Evolutionary conservation across 2,888 invertebrate species (phyloP), one percentile per base, ranked within the genome.

Genomic region (Yponomeuta evonymella): DNA sequence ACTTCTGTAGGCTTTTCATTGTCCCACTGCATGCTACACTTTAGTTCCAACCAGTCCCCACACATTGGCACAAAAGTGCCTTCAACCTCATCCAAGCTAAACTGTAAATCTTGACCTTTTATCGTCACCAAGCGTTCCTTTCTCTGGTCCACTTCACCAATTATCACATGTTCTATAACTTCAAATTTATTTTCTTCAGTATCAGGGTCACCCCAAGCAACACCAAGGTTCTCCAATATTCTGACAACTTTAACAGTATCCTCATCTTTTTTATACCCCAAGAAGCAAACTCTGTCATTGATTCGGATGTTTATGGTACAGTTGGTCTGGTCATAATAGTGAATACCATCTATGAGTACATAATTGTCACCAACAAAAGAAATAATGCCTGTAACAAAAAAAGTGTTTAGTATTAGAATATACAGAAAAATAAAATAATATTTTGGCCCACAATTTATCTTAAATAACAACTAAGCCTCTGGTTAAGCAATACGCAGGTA

Each of bases 11-110:
- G 81, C n/a, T 90, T 89, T 10, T 89, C 80, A 73, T 94, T 93
- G 82, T 95, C 92, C 70, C 94, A 84, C 79, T 95, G 94, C 12
- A 95, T 93, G 74, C 93, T 90, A 70, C 94, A 94, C 72, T 93
- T 93, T 63, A 96, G 78, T 79, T 93, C 93, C 30, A 96, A 78
- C 92, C 95, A 95, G 82, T 96, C 96, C 2, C 96, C 96, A 74
- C 93, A 87, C 29, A 94, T 84, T 1, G 96, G 96, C 64, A 95
- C 82, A 81, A 96, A 95, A 70, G 93, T 93, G 2, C 94, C 93
- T 74, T 90, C 85, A 0, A 95, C 92, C 69, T 91, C 83, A 79
- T 96, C 94, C 69, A 96, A 85, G 79, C 93, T 92, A 70, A 96
- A 88, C 71, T 84, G 89, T n/a, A 95, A 79, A 71, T 94, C 89